Evolutionary conservation across 2,113 vertebrate species (phyloP).

Genomic region (Erythrocebus patas): DNA sequence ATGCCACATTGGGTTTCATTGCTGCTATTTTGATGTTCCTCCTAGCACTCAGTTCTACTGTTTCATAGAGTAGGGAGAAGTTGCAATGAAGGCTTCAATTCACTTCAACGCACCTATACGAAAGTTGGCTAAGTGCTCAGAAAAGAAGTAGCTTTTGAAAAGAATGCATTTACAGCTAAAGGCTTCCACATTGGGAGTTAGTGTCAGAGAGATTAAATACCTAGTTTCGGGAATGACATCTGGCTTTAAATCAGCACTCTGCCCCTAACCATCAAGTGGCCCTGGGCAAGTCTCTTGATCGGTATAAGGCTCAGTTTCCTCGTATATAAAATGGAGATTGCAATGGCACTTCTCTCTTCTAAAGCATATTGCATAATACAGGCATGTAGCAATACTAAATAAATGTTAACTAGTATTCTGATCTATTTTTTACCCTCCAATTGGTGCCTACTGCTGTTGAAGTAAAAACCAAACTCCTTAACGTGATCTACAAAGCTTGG

Average conservation of each 20-base stretch:
- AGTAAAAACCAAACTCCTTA: neutral
- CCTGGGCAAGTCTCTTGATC: neutral
- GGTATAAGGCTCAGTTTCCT: neutral
- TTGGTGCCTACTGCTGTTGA: neutral
- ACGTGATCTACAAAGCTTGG: too few relatives aligned
- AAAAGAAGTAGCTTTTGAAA: neutral
- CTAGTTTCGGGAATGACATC: neutral
- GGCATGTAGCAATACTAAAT: neutral
- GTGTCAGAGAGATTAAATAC: neutral
- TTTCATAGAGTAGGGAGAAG: neutral
- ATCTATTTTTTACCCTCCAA: neutral
- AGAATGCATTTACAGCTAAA: neutral
- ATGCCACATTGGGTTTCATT: neutral
- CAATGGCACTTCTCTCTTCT: neutral
- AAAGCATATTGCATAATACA: neutral
- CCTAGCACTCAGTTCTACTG: neutral
- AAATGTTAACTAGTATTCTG: neutral
- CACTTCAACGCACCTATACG: neutral
- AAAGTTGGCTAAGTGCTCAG: neutral
- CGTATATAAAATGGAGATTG: neutral
- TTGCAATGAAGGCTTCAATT: neutral
- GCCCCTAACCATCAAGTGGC: neutral
- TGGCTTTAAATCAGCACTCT: neutral
- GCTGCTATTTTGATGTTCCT: neutral
- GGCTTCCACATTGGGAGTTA: neutral